These are phyloP conservation scores for Perca schrenkii DNA, from an alignment of 2,113 vertebrate genomes.

Conservation along the genomic window DNA sequence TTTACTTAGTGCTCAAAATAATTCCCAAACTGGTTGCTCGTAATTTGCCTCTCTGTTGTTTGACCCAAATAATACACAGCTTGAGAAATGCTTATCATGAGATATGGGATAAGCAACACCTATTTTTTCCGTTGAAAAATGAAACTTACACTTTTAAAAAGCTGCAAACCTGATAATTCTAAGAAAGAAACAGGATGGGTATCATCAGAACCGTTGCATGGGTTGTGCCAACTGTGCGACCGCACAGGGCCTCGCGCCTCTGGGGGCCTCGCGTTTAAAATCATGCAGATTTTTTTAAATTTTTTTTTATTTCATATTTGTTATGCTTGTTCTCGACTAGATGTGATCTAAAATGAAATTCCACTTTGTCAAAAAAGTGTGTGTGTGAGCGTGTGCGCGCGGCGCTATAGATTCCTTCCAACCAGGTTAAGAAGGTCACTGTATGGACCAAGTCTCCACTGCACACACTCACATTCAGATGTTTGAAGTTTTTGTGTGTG, in stretches of 20 bases:
- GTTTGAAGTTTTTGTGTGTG: conserved; percentile 44
- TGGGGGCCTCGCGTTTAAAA: no score
- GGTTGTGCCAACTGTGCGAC: no score
- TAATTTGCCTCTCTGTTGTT: neutral
- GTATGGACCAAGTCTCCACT: conserved; percentile 15
- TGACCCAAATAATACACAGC: neutral
- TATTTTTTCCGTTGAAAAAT: neutral
- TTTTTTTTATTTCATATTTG: no score
- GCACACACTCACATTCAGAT: conserved; percentile 11
- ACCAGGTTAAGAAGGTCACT: conserved; percentile 64
- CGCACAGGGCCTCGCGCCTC: no score
- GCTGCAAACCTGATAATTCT: neutral
- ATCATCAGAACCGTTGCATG: no score
- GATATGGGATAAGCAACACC: neutral
- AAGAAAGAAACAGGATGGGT: neutral
- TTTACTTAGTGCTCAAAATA: no score
- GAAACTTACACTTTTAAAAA: neutral
- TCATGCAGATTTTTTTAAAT: no score
- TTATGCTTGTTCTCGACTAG: no score
- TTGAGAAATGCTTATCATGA: neutral
- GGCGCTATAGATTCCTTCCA: conserved; percentile 44
- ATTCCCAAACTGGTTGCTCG: neutral
- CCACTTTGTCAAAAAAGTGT: no score
- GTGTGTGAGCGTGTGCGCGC: neutral
- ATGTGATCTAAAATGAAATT: no score